These are phyloP conservation scores for Brachypalpus laphriformis DNA, from an alignment of 2,888 invertebrate species.

Conservation along the genomic window DNA sequence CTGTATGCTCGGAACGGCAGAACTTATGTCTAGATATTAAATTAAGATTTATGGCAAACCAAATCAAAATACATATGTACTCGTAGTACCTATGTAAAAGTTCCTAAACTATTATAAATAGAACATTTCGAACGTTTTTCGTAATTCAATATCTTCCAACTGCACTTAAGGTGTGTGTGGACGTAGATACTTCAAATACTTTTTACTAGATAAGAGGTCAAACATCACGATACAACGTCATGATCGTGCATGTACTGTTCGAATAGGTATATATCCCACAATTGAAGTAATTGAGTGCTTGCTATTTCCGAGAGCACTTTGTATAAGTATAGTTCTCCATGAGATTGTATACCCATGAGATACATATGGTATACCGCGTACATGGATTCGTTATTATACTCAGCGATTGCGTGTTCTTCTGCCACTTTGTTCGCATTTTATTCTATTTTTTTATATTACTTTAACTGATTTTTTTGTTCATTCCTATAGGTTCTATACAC, in stretches of 20 bases:
- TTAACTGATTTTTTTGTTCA: background rate
- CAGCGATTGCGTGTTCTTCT: constrained; percentile 9
- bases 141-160: background rate
- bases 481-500: too few species aligned
- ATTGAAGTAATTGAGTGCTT: constrained; percentile 32
- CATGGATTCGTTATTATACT: constrained; percentile 5
- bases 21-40: too few species aligned
- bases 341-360: background rate
- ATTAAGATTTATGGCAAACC: too few species aligned
- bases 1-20: too few species aligned
- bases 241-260: too few species aligned
- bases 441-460: background rate
- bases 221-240: constrained; percentile 15
- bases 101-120: background rate
- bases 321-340: background rate
- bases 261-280: constrained; percentile 11
- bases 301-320: constrained; percentile 11
- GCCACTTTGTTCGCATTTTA: background rate
- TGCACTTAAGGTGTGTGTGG: constrained; percentile 6
- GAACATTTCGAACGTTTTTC: background rate
- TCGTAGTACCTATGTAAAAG: too few species aligned
- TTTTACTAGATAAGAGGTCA: constrained; percentile 6
- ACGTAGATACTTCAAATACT: constrained; percentile 12
- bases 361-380: background rate
- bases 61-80: too few species aligned